Evolutionary conservation across 2,888 invertebrate species (phyloP).

Genomic region (Nasonovia ribisnigri): DNA sequence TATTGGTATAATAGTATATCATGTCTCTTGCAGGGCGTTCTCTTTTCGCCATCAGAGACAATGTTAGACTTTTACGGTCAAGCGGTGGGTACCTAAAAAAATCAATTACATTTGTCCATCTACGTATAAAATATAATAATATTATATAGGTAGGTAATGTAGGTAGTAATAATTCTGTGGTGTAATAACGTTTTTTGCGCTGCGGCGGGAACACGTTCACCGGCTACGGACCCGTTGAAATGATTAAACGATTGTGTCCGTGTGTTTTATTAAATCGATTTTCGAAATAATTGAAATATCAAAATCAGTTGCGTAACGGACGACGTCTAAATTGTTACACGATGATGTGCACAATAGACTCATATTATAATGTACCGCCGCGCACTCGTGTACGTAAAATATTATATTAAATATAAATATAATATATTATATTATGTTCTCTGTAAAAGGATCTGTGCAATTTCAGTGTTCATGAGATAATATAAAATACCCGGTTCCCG

Average conservation of each 20-base stretch:
- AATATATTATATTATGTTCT: neutral
- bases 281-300: constrained; percentile 61
- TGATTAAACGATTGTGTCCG: constrained; percentile 42
- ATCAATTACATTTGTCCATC: neutral
- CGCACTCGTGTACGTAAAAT: neutral
- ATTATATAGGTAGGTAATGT: neutral
- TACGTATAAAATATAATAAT: neutral
- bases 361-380: neutral
- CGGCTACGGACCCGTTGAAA: neutral
- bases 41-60: neutral
- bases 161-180: constrained; percentile 17
- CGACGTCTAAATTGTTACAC: constrained; percentile 16
- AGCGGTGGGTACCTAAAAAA: neutral
- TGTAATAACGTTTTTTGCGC: constrained; percentile 21
- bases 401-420: neutral
- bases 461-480: neutral
- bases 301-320: constrained; percentile 37
- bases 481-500: neutral
- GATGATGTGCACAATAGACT: constrained; percentile 1
- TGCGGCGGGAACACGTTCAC: neutral
- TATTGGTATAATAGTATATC: neutral
- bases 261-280: constrained; percentile 59
- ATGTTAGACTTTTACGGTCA: neutral
- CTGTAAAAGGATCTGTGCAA: neutral
- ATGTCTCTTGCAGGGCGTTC: neutral